Evolutionary conservation across 2,113 vertebrate species (phyloP).

Genomic region (Danionella cerebrum): DNA sequence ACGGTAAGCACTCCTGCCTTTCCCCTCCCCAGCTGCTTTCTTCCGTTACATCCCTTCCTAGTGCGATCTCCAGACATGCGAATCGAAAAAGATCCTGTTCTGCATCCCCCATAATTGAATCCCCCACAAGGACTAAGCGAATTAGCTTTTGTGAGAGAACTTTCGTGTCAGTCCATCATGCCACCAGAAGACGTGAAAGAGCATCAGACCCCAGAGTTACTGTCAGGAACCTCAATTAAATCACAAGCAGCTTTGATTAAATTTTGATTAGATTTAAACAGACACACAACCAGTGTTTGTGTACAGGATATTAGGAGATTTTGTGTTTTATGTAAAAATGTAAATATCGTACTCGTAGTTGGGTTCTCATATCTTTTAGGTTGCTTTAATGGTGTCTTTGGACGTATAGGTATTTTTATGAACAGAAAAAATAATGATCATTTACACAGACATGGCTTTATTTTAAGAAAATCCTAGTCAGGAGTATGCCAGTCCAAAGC

Average conservation of each 20-base stretch:
- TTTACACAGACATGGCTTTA: no score
- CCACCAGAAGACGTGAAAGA: background rate
- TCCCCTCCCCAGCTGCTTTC: constrained; percentile 27
- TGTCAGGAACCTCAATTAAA: constrained; percentile 24
- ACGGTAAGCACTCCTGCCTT: constrained; percentile 73
- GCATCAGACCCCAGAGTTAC: constrained; percentile 6
- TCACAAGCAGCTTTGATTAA: constrained; percentile 2
- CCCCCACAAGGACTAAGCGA: constrained; percentile 51
- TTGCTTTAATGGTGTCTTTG: no score
- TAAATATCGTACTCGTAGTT: background rate
- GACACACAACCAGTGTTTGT: background rate
- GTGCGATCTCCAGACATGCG: constrained; percentile 44
- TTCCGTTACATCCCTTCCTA: constrained; percentile 18
- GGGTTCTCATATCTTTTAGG: background rate
- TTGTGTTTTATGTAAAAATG: background rate
- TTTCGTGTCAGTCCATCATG: constrained; percentile 16
- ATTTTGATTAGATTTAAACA: constrained; percentile 9
- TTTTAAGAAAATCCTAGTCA: background rate
- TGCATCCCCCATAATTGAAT: constrained; percentile 63
- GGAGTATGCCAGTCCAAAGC: no score
- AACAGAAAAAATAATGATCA: no score
- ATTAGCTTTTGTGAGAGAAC: constrained; percentile 53
- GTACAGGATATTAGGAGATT: background rate
- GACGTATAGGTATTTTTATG: no score
- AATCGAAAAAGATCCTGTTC: constrained; percentile 68